Percentiles rank a stretch among this genome's conserved stretches.
Evolutionary conservation across 2,797 vertebrate species (phyloP).

Genomic region (Carcharodon carcharias): DNA sequence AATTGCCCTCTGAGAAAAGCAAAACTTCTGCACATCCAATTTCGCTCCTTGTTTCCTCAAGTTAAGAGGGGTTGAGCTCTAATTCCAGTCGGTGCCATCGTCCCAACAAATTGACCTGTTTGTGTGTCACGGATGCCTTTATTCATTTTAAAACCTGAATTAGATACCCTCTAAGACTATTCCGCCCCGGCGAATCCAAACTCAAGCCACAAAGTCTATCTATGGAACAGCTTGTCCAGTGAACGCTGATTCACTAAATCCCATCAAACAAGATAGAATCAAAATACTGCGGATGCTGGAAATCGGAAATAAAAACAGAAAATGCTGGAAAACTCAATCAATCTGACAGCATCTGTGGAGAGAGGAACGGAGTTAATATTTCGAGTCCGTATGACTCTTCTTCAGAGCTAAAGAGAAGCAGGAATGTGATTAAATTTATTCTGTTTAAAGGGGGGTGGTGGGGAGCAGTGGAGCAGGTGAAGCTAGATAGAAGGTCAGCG

Average conservation of each 20-base stretch:
- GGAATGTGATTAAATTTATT: too few relatives aligned
- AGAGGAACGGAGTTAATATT: too few relatives aligned
- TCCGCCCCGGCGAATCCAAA: neutral
- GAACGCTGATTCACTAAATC: neutral
- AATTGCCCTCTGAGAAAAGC: neutral
- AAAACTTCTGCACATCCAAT: neutral
- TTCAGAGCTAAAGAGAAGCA: too few relatives aligned
- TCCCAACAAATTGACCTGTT: neutral
- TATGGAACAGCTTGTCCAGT: neutral
- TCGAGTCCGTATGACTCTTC: too few relatives aligned
- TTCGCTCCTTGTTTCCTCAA: neutral
- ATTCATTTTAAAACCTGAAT: neutral
- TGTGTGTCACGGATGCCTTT: neutral
- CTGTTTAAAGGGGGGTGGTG: too few relatives aligned
- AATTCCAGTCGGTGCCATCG: neutral
- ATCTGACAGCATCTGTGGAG: too few relatives aligned
- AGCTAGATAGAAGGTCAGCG: too few relatives aligned
- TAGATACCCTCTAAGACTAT: neutral
- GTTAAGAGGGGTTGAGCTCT: neutral
- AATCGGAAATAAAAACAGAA: too few relatives aligned
- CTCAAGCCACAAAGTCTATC: neutral
- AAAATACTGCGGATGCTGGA: too few relatives aligned
- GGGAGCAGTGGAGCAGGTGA: too few relatives aligned
- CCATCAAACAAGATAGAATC: neutral
- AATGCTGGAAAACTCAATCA: too few relatives aligned